Percentiles rank a stretch among this genome's conserved stretches.
phyloP scores from a whole-genome alignment of 2,113 vertebrate species.

The Gavialis gangeticus region DNA sequence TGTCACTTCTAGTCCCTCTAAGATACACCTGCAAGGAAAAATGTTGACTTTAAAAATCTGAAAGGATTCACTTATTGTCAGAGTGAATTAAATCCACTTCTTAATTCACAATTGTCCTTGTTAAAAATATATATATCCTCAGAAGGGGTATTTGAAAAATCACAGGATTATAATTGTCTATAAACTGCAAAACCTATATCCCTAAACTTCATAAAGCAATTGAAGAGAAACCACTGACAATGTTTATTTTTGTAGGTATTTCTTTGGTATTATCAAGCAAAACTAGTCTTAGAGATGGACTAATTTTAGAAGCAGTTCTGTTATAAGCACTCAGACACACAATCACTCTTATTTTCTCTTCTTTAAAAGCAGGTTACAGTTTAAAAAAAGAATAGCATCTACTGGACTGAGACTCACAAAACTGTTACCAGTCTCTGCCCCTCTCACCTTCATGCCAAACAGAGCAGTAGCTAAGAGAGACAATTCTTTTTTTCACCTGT shows the following conservation, averaged over 20 bases:
- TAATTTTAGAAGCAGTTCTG: slow-evolving; percentile 46
- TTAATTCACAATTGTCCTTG: background rate
- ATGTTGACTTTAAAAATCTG: slow-evolving; percentile 6
- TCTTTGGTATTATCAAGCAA: slow-evolving; percentile 21
- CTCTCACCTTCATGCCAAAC: background rate
- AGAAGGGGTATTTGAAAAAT: background rate
- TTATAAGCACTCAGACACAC: background rate
- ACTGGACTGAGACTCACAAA: background rate
- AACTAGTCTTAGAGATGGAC: background rate
- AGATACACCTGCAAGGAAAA: background rate
- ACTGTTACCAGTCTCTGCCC: background rate
- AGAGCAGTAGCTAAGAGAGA: background rate
- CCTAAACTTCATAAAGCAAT: slow-evolving; percentile 12
- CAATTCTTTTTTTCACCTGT: background rate
- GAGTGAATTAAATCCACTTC: slow-evolving; percentile 2
- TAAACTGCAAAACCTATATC: slow-evolving; percentile 20
- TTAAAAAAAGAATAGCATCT: slow-evolving; percentile 40
- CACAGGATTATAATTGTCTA: background rate
- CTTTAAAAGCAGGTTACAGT: background rate
- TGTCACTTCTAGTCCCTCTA: background rate
- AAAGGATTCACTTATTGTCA: slow-evolving; percentile 4
- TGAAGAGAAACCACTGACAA: background rate
- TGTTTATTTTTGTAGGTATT: background rate
- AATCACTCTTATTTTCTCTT: background rate
- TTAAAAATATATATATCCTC: background rate